Evolutionary conservation across 1,140 invertebrate genomes (phyloP), one percentile per base, ranked within the genome.

Genomic region (Bombus waltoni): DNA sequence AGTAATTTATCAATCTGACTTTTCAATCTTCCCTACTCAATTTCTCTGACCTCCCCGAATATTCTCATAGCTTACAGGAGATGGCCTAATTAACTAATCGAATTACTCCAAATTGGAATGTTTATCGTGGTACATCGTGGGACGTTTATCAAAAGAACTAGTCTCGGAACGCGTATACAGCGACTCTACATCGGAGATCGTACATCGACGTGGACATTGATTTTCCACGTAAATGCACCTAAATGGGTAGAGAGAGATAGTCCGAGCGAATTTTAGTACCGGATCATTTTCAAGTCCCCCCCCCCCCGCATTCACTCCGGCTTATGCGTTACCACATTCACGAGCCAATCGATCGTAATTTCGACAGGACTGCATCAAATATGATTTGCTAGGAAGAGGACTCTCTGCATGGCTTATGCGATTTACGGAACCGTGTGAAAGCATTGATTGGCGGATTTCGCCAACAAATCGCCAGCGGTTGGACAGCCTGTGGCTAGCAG

Each of bases 391-490:
- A 57, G 40, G 75, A 79, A 71, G 86, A 80, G 79, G n/a, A 74
- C 72, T 66, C 59, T 66, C 53, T 70, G 35, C 42, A 47, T 42
- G 70, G 83, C 76, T 87, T 87, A 87, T 53, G 42, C 76, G 86
- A 87, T 81, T 87, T 85, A 84, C 35, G 71, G 72, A 62, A 47
- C 25, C 72, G 81, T 83, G 83, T 81, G 83, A 87, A 86, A 85
- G 87, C 89, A 88, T 88, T 88, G 89, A 90, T 90, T 90, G 87
- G 53, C 83, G 77, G 47, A 90, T 85, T 80, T 70, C 59, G 75
- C 72, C 68, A 42, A 32, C 59, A 10, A 53, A n/a, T 62, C 59
- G 59, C 11, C 59, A 62, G 59, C 59, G 47, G 18, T 22, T 53
- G 6, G 18, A 18, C 28, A 42, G 47, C 57, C 40, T 38, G 73